phyloP scores from a whole-genome alignment of 1,140 invertebrate genomes.

The Dreissena rostriformis region DNA sequence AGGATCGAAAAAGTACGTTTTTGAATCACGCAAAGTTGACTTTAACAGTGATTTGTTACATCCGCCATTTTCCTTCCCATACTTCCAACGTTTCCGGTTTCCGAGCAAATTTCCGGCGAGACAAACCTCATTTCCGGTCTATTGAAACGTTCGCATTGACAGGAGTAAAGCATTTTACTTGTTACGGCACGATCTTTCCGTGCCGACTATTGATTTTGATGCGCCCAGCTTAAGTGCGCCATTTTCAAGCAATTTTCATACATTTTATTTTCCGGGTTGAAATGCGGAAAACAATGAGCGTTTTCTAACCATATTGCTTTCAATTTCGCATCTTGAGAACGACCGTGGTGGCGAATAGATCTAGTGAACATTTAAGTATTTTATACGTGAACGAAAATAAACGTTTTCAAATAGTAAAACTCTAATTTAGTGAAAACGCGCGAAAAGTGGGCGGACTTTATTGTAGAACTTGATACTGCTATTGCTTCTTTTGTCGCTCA shows the following conservation, averaged over 20 bases:
- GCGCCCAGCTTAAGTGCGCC: too few relatives aligned
- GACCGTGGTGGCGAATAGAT: too few relatives aligned
- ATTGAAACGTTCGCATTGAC: constrained; percentile 43
- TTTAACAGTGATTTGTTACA: constrained; percentile 58
- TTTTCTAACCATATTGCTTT: background rate
- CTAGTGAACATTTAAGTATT: too few relatives aligned
- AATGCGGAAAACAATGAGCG: background rate
- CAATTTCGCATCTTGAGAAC: too few relatives aligned
- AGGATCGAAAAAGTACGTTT: background rate
- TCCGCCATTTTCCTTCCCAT: constrained; percentile 60
- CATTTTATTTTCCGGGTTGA: background rate
- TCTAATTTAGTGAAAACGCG: too few relatives aligned
- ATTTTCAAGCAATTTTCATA: too few relatives aligned
- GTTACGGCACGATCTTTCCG: constrained; percentile 49
- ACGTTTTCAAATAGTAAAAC: too few relatives aligned
- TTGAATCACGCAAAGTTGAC: constrained; percentile 57
- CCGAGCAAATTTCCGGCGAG: constrained; percentile 56
- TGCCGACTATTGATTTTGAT: constrained; percentile 40
- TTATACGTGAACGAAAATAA: too few relatives aligned
- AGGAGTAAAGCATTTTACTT: constrained; percentile 58
- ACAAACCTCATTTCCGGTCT: constrained; percentile 56
- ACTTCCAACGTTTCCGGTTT: constrained; percentile 54
- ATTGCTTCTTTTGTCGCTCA: background rate
- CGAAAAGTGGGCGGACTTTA: too few relatives aligned
- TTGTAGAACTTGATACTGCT: too few relatives aligned